Base-by-base conservation (phyloP, 2,888 invertebrate genomes). In the Lasius platythorax region DNA sequence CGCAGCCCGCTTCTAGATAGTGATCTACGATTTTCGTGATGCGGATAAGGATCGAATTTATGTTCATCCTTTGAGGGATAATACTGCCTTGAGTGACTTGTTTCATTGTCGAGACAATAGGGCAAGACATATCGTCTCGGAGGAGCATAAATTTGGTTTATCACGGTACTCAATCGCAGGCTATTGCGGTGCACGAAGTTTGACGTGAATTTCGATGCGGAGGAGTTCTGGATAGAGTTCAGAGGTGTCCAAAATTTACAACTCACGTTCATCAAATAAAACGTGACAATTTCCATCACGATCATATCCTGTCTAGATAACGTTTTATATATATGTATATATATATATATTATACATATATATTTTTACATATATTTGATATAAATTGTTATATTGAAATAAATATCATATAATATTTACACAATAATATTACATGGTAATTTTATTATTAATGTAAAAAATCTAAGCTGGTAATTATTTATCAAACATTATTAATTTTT, bases 21-120 rank as follows among this genome's bases (percentile, higher is more conserved):
- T 75, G 37, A 74, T 40, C 43, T 28, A 72, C 66, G 79, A 76
- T 85, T 83, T 83, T 56, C 56, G 64, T 56, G 67, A 46, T 72
- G 56, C 12, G 58, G 78, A 86, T 86, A 86, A 82, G 82, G 70
- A 82, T 64, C 40, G 56, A 78, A 86, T 85, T 86, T 82, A 86
- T 74, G 82, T 68, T 73, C 70, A 79, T 85, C 85, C 81, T 82
- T 85, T 81, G 50, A 79, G 58, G 73, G 81, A 63, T 83, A 85
- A 81, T 85, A 81, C 67, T 61, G 23, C 78, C 63, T 85, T 82
- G 83, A 73, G 50, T 84, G 75, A 83, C 85, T 85, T 68, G 82
- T 82, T 82, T 83, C 79, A 84, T 82, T 76, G 86, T 61, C 82
- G 76, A 82, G 76, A 85, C 73, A 79, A 87, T 76, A 66, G 72